Evolutionary conservation across 2,888 invertebrate species (phyloP), one percentile per base, ranked within the genome.

Genomic region (Tubulanus polymorphus): DNA sequence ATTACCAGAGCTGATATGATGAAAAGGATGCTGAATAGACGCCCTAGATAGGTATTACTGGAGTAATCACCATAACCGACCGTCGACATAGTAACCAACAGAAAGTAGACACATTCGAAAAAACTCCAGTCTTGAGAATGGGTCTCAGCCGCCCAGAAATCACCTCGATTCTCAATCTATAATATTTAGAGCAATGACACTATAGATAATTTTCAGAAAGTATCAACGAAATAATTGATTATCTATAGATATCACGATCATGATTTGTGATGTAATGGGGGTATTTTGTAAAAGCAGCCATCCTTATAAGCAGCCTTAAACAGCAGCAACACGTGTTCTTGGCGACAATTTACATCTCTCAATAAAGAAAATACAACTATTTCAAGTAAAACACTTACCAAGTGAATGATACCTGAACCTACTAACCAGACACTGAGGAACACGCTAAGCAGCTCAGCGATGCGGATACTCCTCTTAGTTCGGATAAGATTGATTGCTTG

Each of bases 81-180:
- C 0, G 71, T 73, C 6, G 71, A 69, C 82, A 96, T 94, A 41
- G 95, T 95, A 60, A 96, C 96, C 67, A 96, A 93, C 53, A 95
- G 93, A 80, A 93, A 96, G 81, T 96, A 96, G 8, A 93, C 91
- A 52, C 93, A 90, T 10, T 12, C n/a, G 35, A n/a, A n/a, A 32
- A 32, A n/a, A 32, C 10, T 12, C 35, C n/a, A n/a, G 35, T 12
- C n/a, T 10, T 32, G 35, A n/a, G 10, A n/a, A 10, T 32, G 10
- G 35, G 10, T 5, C 6, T 41, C 41, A 5, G 5, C 6, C 6
- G 6, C 41, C 41, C 41, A 41, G 41, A 41, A 41, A 23, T 41
- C 41, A 41, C 41, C 41, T 5, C 20, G 18, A 3, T 18, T 41
- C 23, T 41, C 41, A 41, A 41, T 20, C 41, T 41, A 20, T 15